Base-by-base conservation (phyloP, 2,888 invertebrate genomes). In the Rotaria sp. region DNA sequence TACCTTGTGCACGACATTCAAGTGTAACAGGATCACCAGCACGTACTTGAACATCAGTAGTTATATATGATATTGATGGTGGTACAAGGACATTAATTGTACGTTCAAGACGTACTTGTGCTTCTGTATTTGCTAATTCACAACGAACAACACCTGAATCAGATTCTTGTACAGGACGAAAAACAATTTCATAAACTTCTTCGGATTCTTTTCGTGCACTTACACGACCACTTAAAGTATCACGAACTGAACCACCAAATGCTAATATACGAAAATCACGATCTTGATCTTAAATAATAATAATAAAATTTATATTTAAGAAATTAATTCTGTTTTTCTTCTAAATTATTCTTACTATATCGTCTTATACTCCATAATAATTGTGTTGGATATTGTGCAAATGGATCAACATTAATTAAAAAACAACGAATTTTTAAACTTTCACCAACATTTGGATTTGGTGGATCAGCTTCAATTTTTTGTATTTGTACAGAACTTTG, bases 151-250 rank as follows among this genome's bases (percentile, higher is more conserved):
- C 75, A 52, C 86, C 85, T 24, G 86, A 75, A 55, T 86, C 86
- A 48, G 84, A 80, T 84, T 86, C 86, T 75, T 86, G 86, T 55
- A 85, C 75, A 13, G 86, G 86, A 57, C 86, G 52, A 50, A 86
- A 86, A 35, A 86, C 86, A 84, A 86, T 86, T 84, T 86, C 86
- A 48, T 86, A 86, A 1, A 86, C 86, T 85, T 86, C 86, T 57
- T 86, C 86, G 24, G 85, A 85, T 85, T 86, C 86, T 84, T 86
- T 86, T 86, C 86, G 35, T 24, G 85, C 86, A 86, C 86, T 86
- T 2, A 86, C 45, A 84, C 86, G 86, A 85, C 85, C 85, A 59
- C 75, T 86, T 38, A 86, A 86, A 1, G 86, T 86, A 52, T 86
- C 86, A 35, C 85, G 85, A 15, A 86, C 85, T 7, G 86, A 86